Base-by-base conservation (phyloP, 92 coral and sea anemone genomes). In the Montipora capitata region DNA sequence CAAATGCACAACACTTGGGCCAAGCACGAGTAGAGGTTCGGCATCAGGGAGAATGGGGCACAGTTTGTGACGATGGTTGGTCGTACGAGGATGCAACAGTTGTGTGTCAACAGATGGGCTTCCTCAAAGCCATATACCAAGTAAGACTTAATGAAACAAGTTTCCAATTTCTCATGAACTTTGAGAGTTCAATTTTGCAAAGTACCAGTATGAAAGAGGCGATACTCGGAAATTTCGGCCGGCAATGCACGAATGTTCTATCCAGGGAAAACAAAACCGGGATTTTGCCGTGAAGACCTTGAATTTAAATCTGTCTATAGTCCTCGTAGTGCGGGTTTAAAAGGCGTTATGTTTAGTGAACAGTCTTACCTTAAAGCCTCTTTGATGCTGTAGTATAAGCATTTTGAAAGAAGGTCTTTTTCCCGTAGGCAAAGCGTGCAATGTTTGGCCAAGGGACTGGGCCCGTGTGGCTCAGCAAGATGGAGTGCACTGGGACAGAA, bases 371-470 rank as follows among this genome's bases (percentile, higher is more conserved):
- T 27, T 27, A 45, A 45, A 8, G 5, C 51, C 7, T 8, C 51
- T 8, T 45, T 45, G 6, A 45, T 45, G 51, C 5, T 45, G 51
- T 45, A 5, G 51, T 45, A 45, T 45, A 5, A 45, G 51, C 51
- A 45, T 59, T 3, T 27, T 27, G 35, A 27, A 27, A 27, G 35
- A 27, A 27, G 1, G 35, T 27, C n/a, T 59, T 11, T 14, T 58
- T 92, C 54, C 92, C 74, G 72, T 3, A 84, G 81, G 82, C 81
- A 18, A 72, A 15, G 40, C 94, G 93, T 10, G 98, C 98, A 40
- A 95, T 93, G 76, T 93, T 89, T 75, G 98, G 98, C 4, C 83
- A 90, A 80, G 98, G 98, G 17, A 64, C 76, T 38, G 98, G 98
- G 7, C 87, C 91, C 12, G 92, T 95, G 27, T 93, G 96, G 98